Base-by-base conservation (phyloP, 2,113 vertebrate species). In the Myiopsitta monachus region DNA sequence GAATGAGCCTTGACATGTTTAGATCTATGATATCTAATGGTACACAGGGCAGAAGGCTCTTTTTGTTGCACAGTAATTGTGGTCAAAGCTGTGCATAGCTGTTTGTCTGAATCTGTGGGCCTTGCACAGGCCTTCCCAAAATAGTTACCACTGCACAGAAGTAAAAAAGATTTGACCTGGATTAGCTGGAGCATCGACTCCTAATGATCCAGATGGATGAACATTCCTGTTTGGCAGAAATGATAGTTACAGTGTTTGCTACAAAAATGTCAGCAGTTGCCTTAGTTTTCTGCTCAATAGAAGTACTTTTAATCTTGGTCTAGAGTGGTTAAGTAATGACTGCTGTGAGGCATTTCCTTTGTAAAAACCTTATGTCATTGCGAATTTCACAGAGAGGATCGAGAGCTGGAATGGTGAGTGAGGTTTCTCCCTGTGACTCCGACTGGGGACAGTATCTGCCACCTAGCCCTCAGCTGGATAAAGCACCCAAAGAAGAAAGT, bases 111-210 rank as follows among this genome's bases (percentile, higher is more conserved):
- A 23, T 88, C 62, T 79, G 13, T 30, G 52, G 51, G 18, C 77
- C 27, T 77, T 85, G 55, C 36, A 57, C n/a, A 80, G 74, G 43
- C 46, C 77, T 73, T 87, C 84, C 73, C 59, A 73, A 70, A 96
- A 92, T 85, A 94, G 66, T 92, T 96, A 87, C 66, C n/a, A 49
- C 41, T 69, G 54, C 57, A 85, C 8, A 67, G 77, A 91, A 94
- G 54, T 94, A 76, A 94, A 93, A 73, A 77, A 91, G 77, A 51
- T 94, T 95, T 96, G 91, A 96, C 88, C 77, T 92, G 87, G 84
- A 85, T 95, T 94, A 95, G 69, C 36, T 94, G 80, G 54, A 95
- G 83, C 57, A 59, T 26, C 30, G 49, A 44, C 10, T 96, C 23
- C 52, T 92, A 87, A 91, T 62, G 49, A 89, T 70, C 62, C 91